A percentile compares a stretch with the other conserved stretches of the same genome.
These are phyloP conservation scores for Lagopus leucura DNA, from an alignment of 2,113 vertebrate species.

Conservation along the genomic window DNA sequence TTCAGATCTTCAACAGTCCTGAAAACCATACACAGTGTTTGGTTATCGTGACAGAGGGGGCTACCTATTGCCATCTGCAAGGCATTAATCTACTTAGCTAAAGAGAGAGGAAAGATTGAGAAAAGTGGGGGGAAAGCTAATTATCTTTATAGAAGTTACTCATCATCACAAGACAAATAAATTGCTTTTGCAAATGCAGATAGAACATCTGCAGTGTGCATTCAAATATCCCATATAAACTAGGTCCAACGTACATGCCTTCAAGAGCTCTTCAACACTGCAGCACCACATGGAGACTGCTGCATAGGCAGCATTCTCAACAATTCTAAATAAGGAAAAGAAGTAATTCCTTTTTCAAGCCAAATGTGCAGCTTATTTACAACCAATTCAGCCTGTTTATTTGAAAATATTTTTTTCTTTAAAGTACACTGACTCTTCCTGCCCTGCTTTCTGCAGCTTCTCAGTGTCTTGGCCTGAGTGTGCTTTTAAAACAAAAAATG, in stretches of 20 bases:
- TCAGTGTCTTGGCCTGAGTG: neutral
- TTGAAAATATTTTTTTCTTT: neutral
- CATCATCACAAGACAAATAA: neutral
- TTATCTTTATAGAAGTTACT: neutral
- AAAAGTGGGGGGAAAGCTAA: neutral
- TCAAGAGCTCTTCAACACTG: neutral
- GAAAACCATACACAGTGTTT: neutral
- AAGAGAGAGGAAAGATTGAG: neutral
- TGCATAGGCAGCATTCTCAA: neutral
- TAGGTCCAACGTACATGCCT: neutral
- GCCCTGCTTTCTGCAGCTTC: neutral
- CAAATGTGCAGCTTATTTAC: slow-evolving; percentile 17
- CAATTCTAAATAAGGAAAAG: slow-evolving; percentile 45
- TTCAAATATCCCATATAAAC: neutral
- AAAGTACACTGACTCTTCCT: neutral
- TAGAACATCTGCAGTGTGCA: neutral
- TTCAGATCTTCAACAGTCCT: slow-evolving; percentile 98
- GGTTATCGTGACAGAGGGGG: neutral
- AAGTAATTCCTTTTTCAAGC: slow-evolving; percentile 3
- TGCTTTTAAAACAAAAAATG: neutral
- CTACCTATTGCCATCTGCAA: neutral
- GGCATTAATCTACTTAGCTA: neutral
- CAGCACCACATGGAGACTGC: neutral
- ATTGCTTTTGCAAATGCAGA: neutral
- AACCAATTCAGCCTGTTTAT: slow-evolving; percentile 5